Percentiles rank a stretch among this genome's conserved stretches.
phyloP scores from a whole-genome alignment of 1,140 invertebrate genomes.

The Dufourea novaeangliae region DNA sequence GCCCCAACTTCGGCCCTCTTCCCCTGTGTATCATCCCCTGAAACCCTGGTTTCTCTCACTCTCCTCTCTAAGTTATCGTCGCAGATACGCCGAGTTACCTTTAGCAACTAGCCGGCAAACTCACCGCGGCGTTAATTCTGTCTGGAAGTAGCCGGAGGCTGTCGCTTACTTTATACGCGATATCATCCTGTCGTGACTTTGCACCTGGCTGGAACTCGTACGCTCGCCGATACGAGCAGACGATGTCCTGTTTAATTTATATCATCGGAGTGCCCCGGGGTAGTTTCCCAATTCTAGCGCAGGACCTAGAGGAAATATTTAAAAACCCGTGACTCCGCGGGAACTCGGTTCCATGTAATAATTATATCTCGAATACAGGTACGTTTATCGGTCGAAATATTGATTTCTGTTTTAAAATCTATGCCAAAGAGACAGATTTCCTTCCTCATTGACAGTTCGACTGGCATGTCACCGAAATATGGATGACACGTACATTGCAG shows the following conservation, averaged over 20 bases:
- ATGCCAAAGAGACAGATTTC: too few species aligned
- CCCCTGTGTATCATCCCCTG: neutral
- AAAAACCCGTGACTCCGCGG: too few species aligned
- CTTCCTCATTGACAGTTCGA: too few species aligned
- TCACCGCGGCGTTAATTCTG: conserved; percentile 57
- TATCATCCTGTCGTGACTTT: conserved; percentile 62
- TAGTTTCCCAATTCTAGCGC: neutral
- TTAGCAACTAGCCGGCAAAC: conserved; percentile 52
- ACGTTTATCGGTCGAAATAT: too few species aligned
- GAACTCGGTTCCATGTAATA: too few species aligned
- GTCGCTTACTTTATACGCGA: conserved; percentile 60
- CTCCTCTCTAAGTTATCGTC: conserved; percentile 35
- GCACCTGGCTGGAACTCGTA: conserved; percentile 39
- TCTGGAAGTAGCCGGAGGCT: conserved; percentile 42
- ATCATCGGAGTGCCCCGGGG: too few species aligned
- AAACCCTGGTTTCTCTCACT: neutral
- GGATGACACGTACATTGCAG: too few species aligned
- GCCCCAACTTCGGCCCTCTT: conserved; percentile 4
- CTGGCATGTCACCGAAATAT: too few species aligned
- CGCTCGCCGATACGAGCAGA: conserved; percentile 4
- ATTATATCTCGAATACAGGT: too few species aligned
- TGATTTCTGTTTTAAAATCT: too few species aligned
- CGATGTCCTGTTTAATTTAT: conserved; percentile 23
- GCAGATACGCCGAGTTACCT: conserved; percentile 47
- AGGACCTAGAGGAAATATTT: too few species aligned